Conservation (phyloP, 1,140 invertebrate genomes). For the Matsumurasca onukii region DNA sequence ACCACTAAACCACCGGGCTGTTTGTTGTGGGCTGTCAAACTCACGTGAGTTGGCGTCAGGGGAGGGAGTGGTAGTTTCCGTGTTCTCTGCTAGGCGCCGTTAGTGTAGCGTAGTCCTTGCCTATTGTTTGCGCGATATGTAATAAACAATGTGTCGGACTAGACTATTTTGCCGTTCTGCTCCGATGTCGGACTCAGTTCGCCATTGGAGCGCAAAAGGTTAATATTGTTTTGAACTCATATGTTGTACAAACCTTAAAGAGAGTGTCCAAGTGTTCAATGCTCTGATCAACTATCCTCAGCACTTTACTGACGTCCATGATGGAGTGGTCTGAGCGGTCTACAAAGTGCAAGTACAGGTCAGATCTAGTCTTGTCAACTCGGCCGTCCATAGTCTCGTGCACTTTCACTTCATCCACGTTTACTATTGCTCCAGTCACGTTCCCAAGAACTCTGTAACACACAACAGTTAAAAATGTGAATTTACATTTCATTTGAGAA, state of each 20-base stretch:
- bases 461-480: not conserved
- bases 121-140: no score
- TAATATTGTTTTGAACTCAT: no score
- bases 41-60: no score
- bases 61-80: no score
- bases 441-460: slow-evolving; percentile 68
- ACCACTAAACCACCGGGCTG: no score
- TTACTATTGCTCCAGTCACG: slow-evolving; percentile 88
- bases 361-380: slow-evolving; percentile 92
- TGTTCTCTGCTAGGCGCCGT: no score
- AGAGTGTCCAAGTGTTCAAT: slow-evolving; percentile 84
- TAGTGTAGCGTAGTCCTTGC: no score
- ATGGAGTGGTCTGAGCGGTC: slow-evolving; percentile 88
- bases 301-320: slow-evolving; percentile 80
- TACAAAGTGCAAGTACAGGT: slow-evolving; percentile 91
- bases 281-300: slow-evolving; percentile 85
- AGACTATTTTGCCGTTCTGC: no score
- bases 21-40: no score
- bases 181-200: no score
- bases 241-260: slow-evolving; percentile 73
- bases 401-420: slow-evolving; percentile 89
- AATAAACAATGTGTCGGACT: no score
- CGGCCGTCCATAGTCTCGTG: slow-evolving; percentile 91
- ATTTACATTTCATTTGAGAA: not conserved
- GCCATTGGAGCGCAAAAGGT: no score